These are phyloP conservation scores for Malurus melanocephalus DNA, from an alignment of 2,113 vertebrate species.

Conservation along the genomic window DNA sequence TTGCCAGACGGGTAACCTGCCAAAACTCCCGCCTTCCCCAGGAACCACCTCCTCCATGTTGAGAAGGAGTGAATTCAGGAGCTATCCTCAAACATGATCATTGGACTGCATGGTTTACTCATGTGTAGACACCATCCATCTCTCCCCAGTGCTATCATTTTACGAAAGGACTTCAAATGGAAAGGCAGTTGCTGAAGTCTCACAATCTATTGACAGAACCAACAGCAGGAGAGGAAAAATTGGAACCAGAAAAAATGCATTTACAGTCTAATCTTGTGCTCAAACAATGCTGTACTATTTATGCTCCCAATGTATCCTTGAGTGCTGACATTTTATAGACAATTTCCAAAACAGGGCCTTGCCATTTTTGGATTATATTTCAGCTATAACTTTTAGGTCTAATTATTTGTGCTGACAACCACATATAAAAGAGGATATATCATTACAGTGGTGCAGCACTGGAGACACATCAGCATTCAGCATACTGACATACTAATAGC, in stretches of 20 bases:
- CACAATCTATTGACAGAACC: slow-evolving; percentile 67
- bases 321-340: slow-evolving; percentile 78
- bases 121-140: neutral
- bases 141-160: slow-evolving; percentile 5
- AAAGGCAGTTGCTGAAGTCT: slow-evolving; percentile 39
- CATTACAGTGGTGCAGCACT: slow-evolving; percentile 66
- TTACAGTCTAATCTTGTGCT: slow-evolving; percentile 69
- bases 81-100: neutral
- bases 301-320: slow-evolving; percentile 65
- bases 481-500: slow-evolving; percentile 75
- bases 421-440: slow-evolving; percentile 75
- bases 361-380: slow-evolving; percentile 81
- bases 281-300: slow-evolving; percentile 75
- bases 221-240: slow-evolving; percentile 66
- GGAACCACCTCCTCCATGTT: neutral
- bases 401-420: slow-evolving; percentile 80
- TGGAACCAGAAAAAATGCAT: slow-evolving; percentile 62
- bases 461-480: slow-evolving; percentile 71
- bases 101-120: slow-evolving; percentile 17
- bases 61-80: neutral
- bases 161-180: slow-evolving; percentile 35
- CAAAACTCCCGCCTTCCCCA: neutral
- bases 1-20: neutral
- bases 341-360: slow-evolving; percentile 78
- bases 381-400: slow-evolving; percentile 81